A percentile compares a stretch with the other conserved stretches of the same genome.
These are phyloP conservation scores for Sus cebifrons DNA, from an alignment of 2,797 vertebrate genomes.

Conservation along the genomic window DNA sequence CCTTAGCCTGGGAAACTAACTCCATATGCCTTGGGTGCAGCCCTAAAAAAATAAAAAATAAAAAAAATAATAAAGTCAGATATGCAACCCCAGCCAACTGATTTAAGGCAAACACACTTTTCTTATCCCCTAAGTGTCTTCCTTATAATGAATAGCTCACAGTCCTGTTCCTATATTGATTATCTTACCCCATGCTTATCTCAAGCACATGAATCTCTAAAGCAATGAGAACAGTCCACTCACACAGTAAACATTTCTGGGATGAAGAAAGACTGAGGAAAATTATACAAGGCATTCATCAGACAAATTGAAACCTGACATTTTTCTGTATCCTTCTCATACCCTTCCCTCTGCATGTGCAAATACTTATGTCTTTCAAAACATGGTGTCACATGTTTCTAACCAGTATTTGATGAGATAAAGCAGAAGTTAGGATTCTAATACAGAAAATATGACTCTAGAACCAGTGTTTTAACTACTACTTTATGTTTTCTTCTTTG, in stretches of 20 bases:
- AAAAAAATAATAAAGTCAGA: background rate
- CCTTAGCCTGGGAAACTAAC: too few species aligned
- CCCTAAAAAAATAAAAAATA: too few species aligned
- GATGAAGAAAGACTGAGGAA: background rate
- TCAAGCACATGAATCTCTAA: background rate
- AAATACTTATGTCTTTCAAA: conserved; percentile 35
- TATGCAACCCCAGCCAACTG: background rate
- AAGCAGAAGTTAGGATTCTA: background rate
- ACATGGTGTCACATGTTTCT: background rate
- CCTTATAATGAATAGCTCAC: background rate
- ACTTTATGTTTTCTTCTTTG: background rate
- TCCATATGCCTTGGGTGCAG: too few species aligned
- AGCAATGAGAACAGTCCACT: background rate
- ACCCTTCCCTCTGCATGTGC: background rate
- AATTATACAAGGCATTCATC: background rate
- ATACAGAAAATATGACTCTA: background rate
- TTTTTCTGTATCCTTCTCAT: background rate
- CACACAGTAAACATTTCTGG: background rate
- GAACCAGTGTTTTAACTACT: background rate
- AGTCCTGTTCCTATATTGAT: background rate
- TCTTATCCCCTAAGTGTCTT: background rate
- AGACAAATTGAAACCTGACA: background rate
- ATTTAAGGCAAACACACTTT: background rate
- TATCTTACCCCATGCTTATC: background rate
- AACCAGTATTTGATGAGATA: conserved; percentile 2